A percentile compares a stretch with the other conserved stretches of the same genome.
Conservation (phyloP, 2,888 invertebrate species). For the Caenorhabditis macrosperma region DNA sequence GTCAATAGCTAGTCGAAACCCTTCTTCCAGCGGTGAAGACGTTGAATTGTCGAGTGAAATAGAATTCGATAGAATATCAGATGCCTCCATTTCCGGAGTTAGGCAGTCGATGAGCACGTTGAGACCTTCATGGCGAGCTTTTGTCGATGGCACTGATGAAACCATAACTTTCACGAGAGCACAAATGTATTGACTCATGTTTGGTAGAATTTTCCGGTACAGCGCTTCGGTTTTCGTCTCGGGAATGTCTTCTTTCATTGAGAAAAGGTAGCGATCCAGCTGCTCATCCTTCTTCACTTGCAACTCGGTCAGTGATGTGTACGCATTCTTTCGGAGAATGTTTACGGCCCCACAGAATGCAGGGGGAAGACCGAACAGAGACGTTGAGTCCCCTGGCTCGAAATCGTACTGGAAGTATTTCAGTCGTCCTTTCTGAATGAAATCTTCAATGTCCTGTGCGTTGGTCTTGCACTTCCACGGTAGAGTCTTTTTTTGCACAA, state of each 20-base stretch:
- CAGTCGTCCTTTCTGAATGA: conserved; percentile 72
- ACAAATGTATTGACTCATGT: conserved; percentile 94
- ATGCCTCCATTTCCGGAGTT: conserved; percentile 83
- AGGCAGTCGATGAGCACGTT: conserved; percentile 98
- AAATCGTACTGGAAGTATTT: conserved; percentile 97
- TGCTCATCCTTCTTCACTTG: conserved; percentile 76
- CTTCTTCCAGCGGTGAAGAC: conserved; percentile 74
- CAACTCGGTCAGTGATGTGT: conserved; percentile 75
- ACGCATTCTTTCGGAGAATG: conserved; percentile 82
- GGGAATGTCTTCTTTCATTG: conserved; percentile 84
- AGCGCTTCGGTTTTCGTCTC: conserved; percentile 72
- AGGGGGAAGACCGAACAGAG: conserved; percentile 94
- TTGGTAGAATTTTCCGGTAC: conserved; percentile 89
- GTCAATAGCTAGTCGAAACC: conserved; percentile 88
- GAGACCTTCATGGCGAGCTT: conserved; percentile 92
- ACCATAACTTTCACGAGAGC: conserved; percentile 92
- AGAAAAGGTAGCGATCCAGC: conserved; percentile 77
- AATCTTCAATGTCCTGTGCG: conserved; percentile 72
- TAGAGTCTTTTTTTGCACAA: conserved; percentile 56
- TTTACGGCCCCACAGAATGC: conserved; percentile 95
- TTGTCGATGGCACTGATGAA: conserved; percentile 92
- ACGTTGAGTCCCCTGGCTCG: conserved; percentile 86
- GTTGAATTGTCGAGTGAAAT: conserved; percentile 74
- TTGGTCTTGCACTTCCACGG: conserved; percentile 75
- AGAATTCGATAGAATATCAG: conserved; percentile 79